Percentiles rank a stretch among this genome's conserved stretches.
Conservation (phyloP, 30 jellyfish, hydroid and myxozoan genomes). For the Phacellophora camtschatica region DNA sequence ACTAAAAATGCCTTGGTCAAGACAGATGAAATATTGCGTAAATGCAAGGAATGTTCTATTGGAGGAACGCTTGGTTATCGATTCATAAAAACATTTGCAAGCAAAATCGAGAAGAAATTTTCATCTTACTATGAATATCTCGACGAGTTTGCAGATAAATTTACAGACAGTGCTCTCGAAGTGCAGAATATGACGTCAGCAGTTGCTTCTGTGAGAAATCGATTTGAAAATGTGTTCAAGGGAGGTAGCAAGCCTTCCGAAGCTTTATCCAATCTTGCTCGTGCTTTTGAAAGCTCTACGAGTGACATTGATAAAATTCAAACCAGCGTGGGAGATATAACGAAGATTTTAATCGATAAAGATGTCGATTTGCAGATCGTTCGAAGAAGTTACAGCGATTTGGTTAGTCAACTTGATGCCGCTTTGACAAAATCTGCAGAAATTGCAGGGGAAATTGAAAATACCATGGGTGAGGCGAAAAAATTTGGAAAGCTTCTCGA, state of each 20-base stretch:
- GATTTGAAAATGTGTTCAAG: conserved; percentile 33
- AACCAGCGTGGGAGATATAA: conserved; percentile 45
- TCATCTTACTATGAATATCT: background rate
- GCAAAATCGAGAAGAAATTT: conserved; percentile 19
- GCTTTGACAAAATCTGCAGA: conserved; percentile 57
- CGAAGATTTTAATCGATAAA: conserved; percentile 43
- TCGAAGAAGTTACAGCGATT: conserved; percentile 9
- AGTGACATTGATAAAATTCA: conserved; percentile 43
- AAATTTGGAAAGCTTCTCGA: conserved; percentile 6
- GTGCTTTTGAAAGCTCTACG: conserved; percentile 49
- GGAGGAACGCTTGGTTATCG: conserved; percentile 78
- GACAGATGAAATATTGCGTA: conserved; percentile 59
- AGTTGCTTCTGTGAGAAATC: conserved; percentile 26
- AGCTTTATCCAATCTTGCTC: conserved; percentile 49
- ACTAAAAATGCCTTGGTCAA: conserved; percentile 31
- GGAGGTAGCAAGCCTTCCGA: conserved; percentile 8
- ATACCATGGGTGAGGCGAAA: conserved; percentile 26
- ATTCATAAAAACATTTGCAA: conserved; percentile 53
- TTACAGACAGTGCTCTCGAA: conserved; percentile 65
- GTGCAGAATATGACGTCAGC: conserved; percentile 42
- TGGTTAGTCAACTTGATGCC: conserved; percentile 45
- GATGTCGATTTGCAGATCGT: conserved; percentile 79
- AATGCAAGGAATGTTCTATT: conserved; percentile 70
- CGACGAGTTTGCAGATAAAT: conserved; percentile 45
- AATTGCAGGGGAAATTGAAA: conserved; percentile 64